A percentile compares a stretch with the other conserved stretches of the same genome.
phyloP scores from a whole-genome alignment of 37 sponge, comb jelly and placozoan species.

The Spongilla lacustris region DNA sequence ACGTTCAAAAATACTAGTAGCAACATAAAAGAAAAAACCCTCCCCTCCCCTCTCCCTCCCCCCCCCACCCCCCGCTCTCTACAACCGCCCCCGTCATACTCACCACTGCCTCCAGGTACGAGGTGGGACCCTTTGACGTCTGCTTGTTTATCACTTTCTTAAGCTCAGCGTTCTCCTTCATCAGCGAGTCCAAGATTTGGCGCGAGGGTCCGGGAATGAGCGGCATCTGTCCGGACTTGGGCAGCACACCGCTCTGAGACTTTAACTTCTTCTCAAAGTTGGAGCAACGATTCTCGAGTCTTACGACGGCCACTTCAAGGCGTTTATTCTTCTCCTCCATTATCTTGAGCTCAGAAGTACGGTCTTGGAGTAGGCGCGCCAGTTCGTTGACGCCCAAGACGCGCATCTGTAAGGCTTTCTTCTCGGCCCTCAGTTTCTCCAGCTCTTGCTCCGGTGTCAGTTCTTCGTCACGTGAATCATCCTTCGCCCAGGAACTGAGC shows the following conservation, averaged over 20 bases:
- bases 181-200: conserved; percentile 69
- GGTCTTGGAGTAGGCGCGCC: conserved; percentile 63
- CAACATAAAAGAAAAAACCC: too few relatives aligned
- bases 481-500: too few relatives aligned
- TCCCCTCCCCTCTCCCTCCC: too few relatives aligned
- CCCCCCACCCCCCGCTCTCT: neutral
- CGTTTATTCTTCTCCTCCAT: conserved; percentile 61
- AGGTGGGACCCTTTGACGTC: conserved; percentile 49
- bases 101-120: conserved; percentile 75
- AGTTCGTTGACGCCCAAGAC: conserved; percentile 76
- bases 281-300: conserved; percentile 69
- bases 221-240: conserved; percentile 34
- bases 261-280: conserved; percentile 61
- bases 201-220: conserved; percentile 64
- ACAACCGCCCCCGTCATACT: neutral
- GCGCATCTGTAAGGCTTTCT: conserved; percentile 36
- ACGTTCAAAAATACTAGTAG: too few relatives aligned
- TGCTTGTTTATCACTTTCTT: conserved; percentile 68
- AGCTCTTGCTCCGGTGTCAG: conserved; percentile 8
- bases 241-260: neutral
- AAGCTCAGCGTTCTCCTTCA: conserved; percentile 70
- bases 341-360: conserved; percentile 21
- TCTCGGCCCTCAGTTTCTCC: conserved; percentile 23
- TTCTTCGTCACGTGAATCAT: conserved; percentile 8
- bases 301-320: conserved; percentile 64